phyloP scores from a whole-genome alignment of 2,113 vertebrate species.

The Oryzias javanicus region DNA sequence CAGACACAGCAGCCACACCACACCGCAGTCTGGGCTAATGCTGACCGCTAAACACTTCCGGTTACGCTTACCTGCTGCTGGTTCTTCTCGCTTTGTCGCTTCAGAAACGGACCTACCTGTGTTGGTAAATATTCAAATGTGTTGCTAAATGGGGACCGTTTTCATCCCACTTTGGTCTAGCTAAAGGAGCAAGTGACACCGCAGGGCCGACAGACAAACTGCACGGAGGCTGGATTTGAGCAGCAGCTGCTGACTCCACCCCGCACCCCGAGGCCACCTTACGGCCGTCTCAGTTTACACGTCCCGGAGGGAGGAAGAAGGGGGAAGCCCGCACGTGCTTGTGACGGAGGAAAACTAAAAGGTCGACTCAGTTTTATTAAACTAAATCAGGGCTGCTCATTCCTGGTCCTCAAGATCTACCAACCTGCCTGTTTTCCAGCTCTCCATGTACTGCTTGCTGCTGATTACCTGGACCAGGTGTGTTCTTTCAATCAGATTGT shows the following conservation, averaged over 20 bases:
- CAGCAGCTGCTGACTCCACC: conserved; percentile 56
- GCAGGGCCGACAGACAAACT: neutral
- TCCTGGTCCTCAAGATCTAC: too few relatives aligned
- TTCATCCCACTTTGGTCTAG: neutral
- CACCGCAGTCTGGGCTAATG: conserved; percentile 6
- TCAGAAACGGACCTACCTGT: neutral
- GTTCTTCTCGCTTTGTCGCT: neutral
- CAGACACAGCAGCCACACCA: neutral
- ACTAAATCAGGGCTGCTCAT: too few relatives aligned
- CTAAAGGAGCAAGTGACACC: neutral
- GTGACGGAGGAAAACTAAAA: too few relatives aligned
- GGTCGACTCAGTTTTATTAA: too few relatives aligned
- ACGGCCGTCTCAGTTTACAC: neutral
- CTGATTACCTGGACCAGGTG: too few relatives aligned
- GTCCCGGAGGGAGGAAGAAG: conserved; percentile 29
- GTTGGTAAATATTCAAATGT: neutral
- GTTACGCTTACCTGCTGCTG: conserved; percentile 45
- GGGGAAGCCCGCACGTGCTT: too few relatives aligned
- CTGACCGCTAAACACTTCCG: conserved; percentile 20
- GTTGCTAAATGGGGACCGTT: neutral
- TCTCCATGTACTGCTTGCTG: too few relatives aligned
- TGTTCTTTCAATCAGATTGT: too few relatives aligned
- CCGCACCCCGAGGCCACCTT: conserved; percentile 2
- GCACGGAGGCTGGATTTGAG: conserved; percentile 1
- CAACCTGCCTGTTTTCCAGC: too few relatives aligned